A percentile compares a stretch with the other conserved stretches of the same genome.
These are phyloP conservation scores for Ips nitidus DNA, from an alignment of 1,140 invertebrate species.

Conservation along the genomic window DNA sequence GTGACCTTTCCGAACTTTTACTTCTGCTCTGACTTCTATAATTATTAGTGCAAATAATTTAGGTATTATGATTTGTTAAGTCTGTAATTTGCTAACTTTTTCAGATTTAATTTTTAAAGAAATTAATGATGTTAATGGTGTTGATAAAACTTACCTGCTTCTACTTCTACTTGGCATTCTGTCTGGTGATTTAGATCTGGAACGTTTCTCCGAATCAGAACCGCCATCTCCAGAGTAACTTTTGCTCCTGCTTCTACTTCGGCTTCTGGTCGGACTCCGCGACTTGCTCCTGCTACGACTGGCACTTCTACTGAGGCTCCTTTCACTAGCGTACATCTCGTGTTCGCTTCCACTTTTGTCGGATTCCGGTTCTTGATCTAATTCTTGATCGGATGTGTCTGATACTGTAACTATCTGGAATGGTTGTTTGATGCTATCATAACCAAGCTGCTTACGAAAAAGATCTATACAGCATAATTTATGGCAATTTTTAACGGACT, in stretches of 20 bases:
- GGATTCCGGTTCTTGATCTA: slow-evolving; percentile 21
- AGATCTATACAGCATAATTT: too few species aligned
- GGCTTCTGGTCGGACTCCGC: slow-evolving; percentile 21
- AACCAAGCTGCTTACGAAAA: too few species aligned
- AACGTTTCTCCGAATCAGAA: slow-evolving; percentile 37
- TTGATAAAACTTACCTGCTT: not conserved
- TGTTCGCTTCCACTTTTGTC: slow-evolving; percentile 26
- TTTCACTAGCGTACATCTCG: slow-evolving; percentile 20
- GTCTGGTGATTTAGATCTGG: slow-evolving; percentile 37
- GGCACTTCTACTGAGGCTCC: slow-evolving; percentile 19
- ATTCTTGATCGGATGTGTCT: slow-evolving; percentile 39
- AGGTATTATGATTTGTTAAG: not conserved
- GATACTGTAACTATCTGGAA: slow-evolving; percentile 40
- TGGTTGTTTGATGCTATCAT: not conserved
- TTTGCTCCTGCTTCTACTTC: slow-evolving; percentile 30
- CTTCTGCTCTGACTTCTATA: slow-evolving; percentile 30
- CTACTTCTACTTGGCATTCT: slow-evolving; percentile 31
- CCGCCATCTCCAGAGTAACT: slow-evolving; percentile 28
- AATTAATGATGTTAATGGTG: too few species aligned
- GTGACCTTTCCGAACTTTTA: slow-evolving; percentile 28
- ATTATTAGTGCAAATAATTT: slow-evolving; percentile 1
- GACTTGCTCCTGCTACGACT: slow-evolving; percentile 27
- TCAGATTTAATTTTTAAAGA: too few species aligned
- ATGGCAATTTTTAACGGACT: too few species aligned
- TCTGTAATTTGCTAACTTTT: too few species aligned